phyloP scores from a whole-genome alignment of 2,888 invertebrate genomes.

The Tethea ocularis region DNA sequence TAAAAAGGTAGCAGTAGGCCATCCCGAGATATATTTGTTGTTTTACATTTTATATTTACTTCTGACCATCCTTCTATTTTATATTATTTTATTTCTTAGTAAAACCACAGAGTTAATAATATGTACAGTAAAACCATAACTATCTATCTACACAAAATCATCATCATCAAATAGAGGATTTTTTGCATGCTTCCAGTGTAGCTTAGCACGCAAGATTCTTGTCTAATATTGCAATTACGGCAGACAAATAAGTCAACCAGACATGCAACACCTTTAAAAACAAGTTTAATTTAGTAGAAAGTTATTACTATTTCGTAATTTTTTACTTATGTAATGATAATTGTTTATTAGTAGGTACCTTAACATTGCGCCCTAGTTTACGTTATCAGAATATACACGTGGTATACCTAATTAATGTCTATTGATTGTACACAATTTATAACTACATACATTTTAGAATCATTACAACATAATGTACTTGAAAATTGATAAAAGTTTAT shows the following conservation, averaged over 20 bases:
- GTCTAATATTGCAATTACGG: not conserved
- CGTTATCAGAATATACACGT: not conserved
- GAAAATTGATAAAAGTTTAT: slow-evolving; percentile 1
- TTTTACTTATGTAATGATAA: not conserved
- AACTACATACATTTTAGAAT: not conserved
- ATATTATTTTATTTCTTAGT: no score
- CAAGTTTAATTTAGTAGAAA: not conserved
- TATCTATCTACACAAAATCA: no score
- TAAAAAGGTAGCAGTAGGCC: no score
- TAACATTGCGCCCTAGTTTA: not conserved
- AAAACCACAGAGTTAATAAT: no score
- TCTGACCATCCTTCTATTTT: no score
- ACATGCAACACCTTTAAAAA: not conserved
- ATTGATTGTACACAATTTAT: not conserved
- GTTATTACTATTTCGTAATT: not conserved
- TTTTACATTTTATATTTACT: no score
- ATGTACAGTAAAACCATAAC: no score
- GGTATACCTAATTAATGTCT: not conserved
- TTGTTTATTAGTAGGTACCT: not conserved
- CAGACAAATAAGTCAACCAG: not conserved
- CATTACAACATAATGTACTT: slow-evolving; percentile 5
- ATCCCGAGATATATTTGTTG: no score
- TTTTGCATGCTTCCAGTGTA: not conserved
- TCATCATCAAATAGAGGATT: not conserved
- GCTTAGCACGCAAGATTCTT: not conserved